Conservation (phyloP, 2,888 invertebrate genomes). For the Bembecia ichneumoniformis region DNA sequence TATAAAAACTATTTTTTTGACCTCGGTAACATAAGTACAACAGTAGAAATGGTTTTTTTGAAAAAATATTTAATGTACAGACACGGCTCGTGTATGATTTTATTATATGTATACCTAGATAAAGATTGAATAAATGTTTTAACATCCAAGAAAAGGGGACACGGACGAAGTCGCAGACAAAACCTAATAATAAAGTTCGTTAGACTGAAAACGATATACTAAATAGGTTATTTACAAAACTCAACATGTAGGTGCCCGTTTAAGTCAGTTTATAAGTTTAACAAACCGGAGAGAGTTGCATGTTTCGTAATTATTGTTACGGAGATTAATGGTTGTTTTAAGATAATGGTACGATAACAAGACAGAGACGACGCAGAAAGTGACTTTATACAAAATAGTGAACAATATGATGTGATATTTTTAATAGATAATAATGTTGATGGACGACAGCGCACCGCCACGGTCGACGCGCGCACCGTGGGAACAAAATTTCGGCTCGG, state of each 20-base stretch:
- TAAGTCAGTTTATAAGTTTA: constrained; percentile 15
- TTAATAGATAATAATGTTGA: constrained; percentile 71
- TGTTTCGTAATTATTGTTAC: constrained; percentile 55
- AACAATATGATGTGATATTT: constrained; percentile 71
- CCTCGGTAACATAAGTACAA: too few species aligned
- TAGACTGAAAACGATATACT: not conserved
- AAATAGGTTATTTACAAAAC: not conserved
- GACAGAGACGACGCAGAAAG: constrained; percentile 42
- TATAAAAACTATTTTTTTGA: too few species aligned
- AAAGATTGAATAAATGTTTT: too few species aligned
- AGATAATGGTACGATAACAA: constrained; percentile 54
- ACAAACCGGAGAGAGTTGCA: constrained; percentile 22
- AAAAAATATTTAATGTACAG: too few species aligned
- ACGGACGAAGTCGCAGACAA: too few species aligned
- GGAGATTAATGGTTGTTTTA: constrained; percentile 59
- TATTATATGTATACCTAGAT: too few species aligned
- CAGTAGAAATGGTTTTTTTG: too few species aligned
- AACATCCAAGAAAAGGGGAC: too few species aligned
- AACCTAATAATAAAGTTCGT: not conserved
- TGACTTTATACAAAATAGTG: constrained; percentile 65
- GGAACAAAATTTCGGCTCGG: constrained; percentile 62
- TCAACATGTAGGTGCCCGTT: not conserved
- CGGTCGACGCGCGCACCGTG: constrained; percentile 49
- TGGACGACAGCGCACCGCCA: constrained; percentile 50
- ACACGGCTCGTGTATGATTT: too few species aligned